Evolutionary conservation across 2,888 invertebrate genomes (phyloP), one percentile per base, ranked within the genome.

Genomic region (Pyrrhia umbra): DNA sequence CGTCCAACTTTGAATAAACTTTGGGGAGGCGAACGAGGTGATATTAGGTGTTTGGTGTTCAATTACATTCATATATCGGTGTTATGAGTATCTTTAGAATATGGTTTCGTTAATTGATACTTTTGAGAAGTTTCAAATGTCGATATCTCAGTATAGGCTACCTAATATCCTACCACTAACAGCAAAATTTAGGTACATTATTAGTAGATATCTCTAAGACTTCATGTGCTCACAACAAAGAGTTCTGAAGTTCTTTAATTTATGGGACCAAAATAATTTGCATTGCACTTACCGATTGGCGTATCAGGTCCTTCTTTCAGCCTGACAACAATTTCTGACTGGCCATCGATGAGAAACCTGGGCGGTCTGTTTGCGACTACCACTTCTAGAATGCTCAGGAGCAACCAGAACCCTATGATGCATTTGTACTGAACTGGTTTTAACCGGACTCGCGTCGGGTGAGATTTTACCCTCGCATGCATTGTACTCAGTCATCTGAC

Each of bases 261-360:
- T n/a, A n/a, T n/a, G n/a, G n/a, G n/a, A n/a, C n/a, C n/a, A n/a
- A n/a, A n/a, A n/a, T n/a, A n/a, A n/a, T n/a, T n/a, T 15, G 13
- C 13, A 6, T 13, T 37, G 3, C 0, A 71, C 97, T 96, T 92
- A 98, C 98, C 98, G 76, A 97, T 96, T 77, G 97, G 97, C 42
- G 98, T 98, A 82, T 98, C 98, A 56, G 96, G 95, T 52, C 98
- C 98, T 95, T 98, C 98, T 91, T 98, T 98, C 85, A 98, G 95
- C 88, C 98, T 96, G 83, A 98, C 95, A 74, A 98, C 98, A 83
- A 98, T 98, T 95, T 98, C 98, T 76, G 98, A 97, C 91, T 98
- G 98, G 67, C 97, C 98, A 85, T 98, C 97, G 88, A 97, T 97
- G 62, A 98, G 95, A 91, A 98, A 98, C 70, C 97, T 96, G n/a